Base-by-base conservation (phyloP, 92 coral and sea anemone genomes). In the Porites divaricata region DNA sequence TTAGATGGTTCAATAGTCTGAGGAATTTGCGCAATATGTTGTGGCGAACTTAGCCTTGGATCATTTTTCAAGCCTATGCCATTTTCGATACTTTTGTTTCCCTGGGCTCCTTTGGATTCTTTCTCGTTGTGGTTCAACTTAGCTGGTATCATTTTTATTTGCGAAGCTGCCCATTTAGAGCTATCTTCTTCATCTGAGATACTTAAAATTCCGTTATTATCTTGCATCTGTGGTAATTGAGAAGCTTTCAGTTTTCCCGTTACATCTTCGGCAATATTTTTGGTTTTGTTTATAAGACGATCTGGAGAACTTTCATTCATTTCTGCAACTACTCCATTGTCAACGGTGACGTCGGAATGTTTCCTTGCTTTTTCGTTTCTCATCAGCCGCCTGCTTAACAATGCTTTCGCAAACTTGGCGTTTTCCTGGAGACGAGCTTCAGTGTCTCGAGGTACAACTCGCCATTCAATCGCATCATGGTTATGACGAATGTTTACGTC, bases 131-230 rank as follows among this genome's bases (percentile, higher is more conserved):
- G 26, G 68, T 48, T 79, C 2, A 61, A 6, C 25, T 50, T 76
- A 28, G 20, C 25, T 26, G 75, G 52, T 16, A 69, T 59, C 9
- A 65, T 84, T 64, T 28, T 63, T 70, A 84, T 65, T 56, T 84
- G 75, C 19, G 52, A 52, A 17, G 57, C 59, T 52, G 88, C 88
- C 88, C 88, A 84, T 41, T 84, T 84, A 63, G 83, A 74, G 20
- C 88, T 84, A 76, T 84, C 88, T 76, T 84, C 88, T 57, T 75
- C 87, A 15, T 75, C 83, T 19, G 88, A 75, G 35, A 19, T 54
- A 8, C 88, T 83, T 65, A 84, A 54, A 3, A 84, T 84, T 28
- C 88, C 83, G 61, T 84, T 62, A 64, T 84, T 75, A 84, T 65
- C 69, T 14, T 28, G 9, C 75, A 75, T 11, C 25, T 75, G 63